Evolutionary conservation across 35 echinoderm and acorn worm genomes (phyloP).

Genomic region (Holothuria glaberrima): DNA sequence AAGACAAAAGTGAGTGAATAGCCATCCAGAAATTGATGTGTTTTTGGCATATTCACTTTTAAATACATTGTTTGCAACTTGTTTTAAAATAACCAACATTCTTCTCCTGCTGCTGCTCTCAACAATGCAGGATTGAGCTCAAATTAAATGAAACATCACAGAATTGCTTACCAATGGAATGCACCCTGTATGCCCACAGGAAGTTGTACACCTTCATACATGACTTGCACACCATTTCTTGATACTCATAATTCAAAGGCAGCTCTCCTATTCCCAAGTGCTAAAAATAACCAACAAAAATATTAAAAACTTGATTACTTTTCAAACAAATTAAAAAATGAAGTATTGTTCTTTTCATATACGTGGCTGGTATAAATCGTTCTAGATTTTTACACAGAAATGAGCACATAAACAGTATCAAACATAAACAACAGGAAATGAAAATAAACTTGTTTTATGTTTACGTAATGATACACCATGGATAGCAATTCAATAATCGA

Average conservation of each 20-base stretch:
- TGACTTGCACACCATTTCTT: conserved; percentile 85
- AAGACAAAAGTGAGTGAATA: too few species aligned
- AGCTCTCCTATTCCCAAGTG: conserved; percentile 66
- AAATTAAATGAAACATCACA: neutral
- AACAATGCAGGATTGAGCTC: too few species aligned
- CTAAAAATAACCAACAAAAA: conserved; percentile 45
- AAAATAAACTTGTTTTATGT: neutral
- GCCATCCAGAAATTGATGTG: too few species aligned
- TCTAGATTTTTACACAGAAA: neutral
- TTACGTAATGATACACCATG: neutral
- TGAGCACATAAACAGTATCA: neutral
- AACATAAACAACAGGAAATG: too few species aligned
- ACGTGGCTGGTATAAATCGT: neutral
- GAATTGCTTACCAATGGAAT: conserved; percentile 70
- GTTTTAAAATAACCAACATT: too few species aligned
- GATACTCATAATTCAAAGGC: conserved; percentile 81
- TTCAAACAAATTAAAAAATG: neutral
- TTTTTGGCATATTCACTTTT: too few species aligned
- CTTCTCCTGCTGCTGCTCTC: too few species aligned
- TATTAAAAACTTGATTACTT: neutral
- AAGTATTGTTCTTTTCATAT: too few species aligned
- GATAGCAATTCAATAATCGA: neutral
- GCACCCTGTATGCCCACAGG: conserved; percentile 81
- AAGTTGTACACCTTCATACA: conserved; percentile 87
- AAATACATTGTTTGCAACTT: too few species aligned